Evolutionary conservation across 35 echinoderm and acorn worm species (phyloP), one percentile per base, ranked within the genome.

Genomic region (Amphiura filiformis): DNA sequence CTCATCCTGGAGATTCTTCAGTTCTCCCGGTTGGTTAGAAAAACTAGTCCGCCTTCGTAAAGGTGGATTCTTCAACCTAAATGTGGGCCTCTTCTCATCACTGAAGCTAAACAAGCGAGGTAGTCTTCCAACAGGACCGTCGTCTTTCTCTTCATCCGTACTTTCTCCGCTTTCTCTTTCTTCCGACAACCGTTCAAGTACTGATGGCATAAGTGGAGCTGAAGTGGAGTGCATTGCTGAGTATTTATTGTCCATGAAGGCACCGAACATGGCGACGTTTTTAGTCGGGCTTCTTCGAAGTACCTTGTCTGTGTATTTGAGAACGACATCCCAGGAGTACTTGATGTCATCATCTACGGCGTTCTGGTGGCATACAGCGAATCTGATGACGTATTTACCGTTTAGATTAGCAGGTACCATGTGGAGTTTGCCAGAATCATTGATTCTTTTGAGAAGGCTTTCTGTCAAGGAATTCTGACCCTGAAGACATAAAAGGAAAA

Each of bases 311-410:
- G 84, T 82, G 34, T 78, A 26, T 0, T 37, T 44, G 26, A 36
- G 36, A 31, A 94, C 78, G 33, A 90, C 84, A 30, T 78, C 64
- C 93, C 93, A 94, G 0, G 93, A 65, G 41, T 94, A 90, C 0
- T 28, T 76, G 41, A 94, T 82, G 84, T 90, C 88, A n/a, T 90
- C 93, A 34, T 90, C 93, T 39, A 56, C 39, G 14, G 93, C 87
- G 26, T 90, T 56, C 35, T 84, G 83, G 12, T 89, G 83, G 56
- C 93, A 94, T 18, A 94, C 65, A 30, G 93, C 88, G 64, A 94
- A 90, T 57, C 93, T 30, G 78, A 94, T 87, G 82, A 94, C 86
- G 65, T 86, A 90, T 75, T 90, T 94, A 30, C 80, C 93, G 38
- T 90, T 76, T 33, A 94, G 78, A 38, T 40, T 81, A 26, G 93